Evolutionary conservation across 2,797 vertebrate species (phyloP).

Genomic region (Podarcis lilfordi): DNA sequence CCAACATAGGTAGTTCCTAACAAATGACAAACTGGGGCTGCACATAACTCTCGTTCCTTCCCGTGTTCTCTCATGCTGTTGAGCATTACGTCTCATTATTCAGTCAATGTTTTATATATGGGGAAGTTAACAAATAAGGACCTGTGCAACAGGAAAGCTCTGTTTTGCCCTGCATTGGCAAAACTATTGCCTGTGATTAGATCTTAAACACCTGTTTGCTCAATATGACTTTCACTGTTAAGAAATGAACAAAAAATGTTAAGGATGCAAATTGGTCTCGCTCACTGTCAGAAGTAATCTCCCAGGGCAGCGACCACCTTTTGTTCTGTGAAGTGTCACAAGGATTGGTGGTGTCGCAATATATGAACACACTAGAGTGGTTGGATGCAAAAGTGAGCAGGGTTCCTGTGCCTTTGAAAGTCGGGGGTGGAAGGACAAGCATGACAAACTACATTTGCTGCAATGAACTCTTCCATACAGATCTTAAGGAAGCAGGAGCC

Average conservation of each 20-base stretch:
- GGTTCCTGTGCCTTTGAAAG: too few relatives aligned
- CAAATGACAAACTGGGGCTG: conserved; percentile 4
- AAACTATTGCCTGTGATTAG: background rate
- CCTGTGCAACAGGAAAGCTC: background rate
- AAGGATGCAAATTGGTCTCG: background rate
- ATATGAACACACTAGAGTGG: background rate
- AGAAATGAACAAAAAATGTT: background rate
- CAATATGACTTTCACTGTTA: background rate
- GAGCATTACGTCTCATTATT: background rate
- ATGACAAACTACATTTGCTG: too few relatives aligned
- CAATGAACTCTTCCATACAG: too few relatives aligned
- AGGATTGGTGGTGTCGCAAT: background rate
- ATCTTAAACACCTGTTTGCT: background rate
- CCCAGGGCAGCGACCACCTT: background rate
- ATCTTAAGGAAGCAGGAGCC: too few relatives aligned
- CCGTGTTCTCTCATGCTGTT: fast-evolving
- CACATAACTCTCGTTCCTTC: conserved; percentile 7
- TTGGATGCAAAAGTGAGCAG: too few relatives aligned
- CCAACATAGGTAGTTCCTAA: conserved; percentile 45
- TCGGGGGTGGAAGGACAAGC: too few relatives aligned
- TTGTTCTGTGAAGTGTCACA: background rate
- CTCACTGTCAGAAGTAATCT: background rate
- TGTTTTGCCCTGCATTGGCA: background rate
- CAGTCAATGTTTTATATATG: background rate
- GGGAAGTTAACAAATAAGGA: conserved; percentile 11